Base-by-base conservation (phyloP, 2,888 invertebrate species). In the Ennomos erosarius region DNA sequence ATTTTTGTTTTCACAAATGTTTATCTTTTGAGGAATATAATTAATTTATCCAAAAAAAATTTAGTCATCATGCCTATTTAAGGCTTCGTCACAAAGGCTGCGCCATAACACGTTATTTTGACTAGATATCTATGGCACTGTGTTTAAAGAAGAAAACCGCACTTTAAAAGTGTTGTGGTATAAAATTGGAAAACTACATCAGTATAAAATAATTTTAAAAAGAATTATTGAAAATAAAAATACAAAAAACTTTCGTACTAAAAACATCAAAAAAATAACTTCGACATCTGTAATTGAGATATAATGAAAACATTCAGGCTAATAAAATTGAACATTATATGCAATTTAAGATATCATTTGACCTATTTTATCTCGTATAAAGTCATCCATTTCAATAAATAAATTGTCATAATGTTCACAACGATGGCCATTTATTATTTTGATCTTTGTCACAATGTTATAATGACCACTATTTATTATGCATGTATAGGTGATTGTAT, bases 331-430 rank as follows among this genome's bases (percentile, higher is more conserved):
- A 85, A 75, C 84, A 79, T 87, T 85, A 87, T 84, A 82, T 87
- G 86, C 82, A 82, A 76, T 81, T 78, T 65, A 75, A 66, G 88
- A 88, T 90, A 88, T 80, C 81, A 67, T 71, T 74, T 87, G 87
- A 90, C 90, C 90, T 76, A 79, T 81, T 68, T 87, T 90, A 90
- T 90, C 90, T 81, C 65, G 73, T 74, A 85, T 90, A 87, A 82
- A 87, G 90, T 84, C 88, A 88, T 90, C 83, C 85, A 85, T 90
- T 85, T 90, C 86, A 90, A 90, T 91, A 88, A 84, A 26, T 26
- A 81, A 77, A 77, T 78, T 78, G 80, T 81, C 82, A 79, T 87
- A 83, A 87, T 75, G 75, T 71, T 66, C 80, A 83, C 84, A 87
- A 82, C 80, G 83, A 74, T 68, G 72, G 65, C 65, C 75, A 70